Base-by-base conservation (phyloP, 2,888 invertebrate species). In the Proisotoma minuta region DNA sequence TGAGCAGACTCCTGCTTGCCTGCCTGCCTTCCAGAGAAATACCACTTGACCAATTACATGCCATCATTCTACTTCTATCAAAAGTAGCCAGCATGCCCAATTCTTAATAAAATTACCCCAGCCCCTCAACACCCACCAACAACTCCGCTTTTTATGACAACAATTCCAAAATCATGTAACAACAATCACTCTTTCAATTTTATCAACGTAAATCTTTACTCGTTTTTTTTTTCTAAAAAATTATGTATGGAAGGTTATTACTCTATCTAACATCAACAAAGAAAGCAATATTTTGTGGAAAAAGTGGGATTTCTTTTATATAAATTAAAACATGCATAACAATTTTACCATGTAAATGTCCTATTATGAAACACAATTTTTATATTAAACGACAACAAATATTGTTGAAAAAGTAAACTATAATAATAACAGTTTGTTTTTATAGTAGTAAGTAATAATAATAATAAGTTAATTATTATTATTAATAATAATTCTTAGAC, bases 21-120 rank as follows among this genome's bases (percentile, higher is more conserved):
- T n/a, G n/a, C n/a, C n/a, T n/a, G n/a, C n/a, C 8, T 15, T 5
- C 43, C 43, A 43, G 43, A 12, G 18, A 43, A 5, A 43, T n/a
- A n/a, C 54, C 62, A 65, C 65, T 65, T 65, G 61, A 65, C 65
- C 65, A 65, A 65, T 65, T 65, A 57, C 49, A 64, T 47, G 60
- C 57, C 53, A 65, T 61, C 65, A 65, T 65, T 50, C 39, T 52
- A 47, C 53, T 60, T 49, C 23, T 24, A 10, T 49, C 34, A 49
- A 10, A 5, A 18, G 5, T 18, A 47, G 10, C 47, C 34, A 34
- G 34, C 34, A 34, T 34, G 8, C 18, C 5, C 4, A 12, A n/a
- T 43, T 43, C 43, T 43, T 43, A 43, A 43, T 43, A 43, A 43
- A 43, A 43, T 43, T 43, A 43, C 43, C 20, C 43, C 43, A 15